phyloP scores from a whole-genome alignment of 2,888 invertebrate species.

The Erpobdella octoculata region DNA sequence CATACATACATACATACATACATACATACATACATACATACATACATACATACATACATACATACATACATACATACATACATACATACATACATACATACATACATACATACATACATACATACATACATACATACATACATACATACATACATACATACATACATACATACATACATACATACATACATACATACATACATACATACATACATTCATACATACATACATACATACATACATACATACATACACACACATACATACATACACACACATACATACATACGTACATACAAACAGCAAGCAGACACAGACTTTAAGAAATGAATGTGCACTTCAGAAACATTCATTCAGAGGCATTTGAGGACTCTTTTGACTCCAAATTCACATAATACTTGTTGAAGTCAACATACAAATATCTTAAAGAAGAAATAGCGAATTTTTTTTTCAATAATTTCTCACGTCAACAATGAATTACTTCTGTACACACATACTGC shows the following conservation, averaged over 20 bases:
- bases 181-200: slow-evolving; percentile 10
- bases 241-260: slow-evolving; percentile 15
- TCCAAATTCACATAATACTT: too few relatives aligned
- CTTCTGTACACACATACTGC: background rate
- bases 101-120: background rate
- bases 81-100: background rate
- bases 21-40: background rate
- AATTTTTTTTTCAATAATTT: background rate
- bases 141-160: background rate
- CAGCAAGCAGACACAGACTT: background rate
- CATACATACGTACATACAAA: slow-evolving; percentile 16
- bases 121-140: background rate
- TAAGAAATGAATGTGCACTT: too few relatives aligned
- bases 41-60: background rate
- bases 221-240: slow-evolving; percentile 25
- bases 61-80: background rate
- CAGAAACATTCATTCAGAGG: too few relatives aligned
- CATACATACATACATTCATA: slow-evolving; percentile 24
- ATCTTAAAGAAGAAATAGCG: background rate
- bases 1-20: background rate
- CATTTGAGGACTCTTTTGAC: too few relatives aligned
- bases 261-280: slow-evolving; percentile 22
- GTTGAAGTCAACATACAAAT: background rate
- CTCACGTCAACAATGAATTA: background rate
- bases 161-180: slow-evolving; percentile 8